phyloP scores from a whole-genome alignment of 2,113 vertebrate species.

The Ceuthmochares aereus region DNA sequence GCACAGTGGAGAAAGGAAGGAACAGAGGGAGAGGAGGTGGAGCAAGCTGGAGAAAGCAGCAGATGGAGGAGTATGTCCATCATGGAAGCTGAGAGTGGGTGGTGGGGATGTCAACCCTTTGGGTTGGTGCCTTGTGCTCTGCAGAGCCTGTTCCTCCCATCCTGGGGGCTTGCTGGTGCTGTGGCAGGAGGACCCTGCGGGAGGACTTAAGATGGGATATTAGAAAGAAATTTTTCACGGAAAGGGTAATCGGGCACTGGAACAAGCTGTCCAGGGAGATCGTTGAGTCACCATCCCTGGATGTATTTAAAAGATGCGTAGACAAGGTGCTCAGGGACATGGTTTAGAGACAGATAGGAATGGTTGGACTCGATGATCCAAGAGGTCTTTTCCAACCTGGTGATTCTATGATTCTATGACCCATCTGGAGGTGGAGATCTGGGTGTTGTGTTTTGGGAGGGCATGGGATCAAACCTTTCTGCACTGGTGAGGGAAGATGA shows the following conservation, averaged over 20 bases:
- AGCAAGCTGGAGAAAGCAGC: neutral
- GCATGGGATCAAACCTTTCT: neutral
- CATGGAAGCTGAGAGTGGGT: neutral
- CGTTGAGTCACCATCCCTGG: no score
- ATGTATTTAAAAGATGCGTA: no score
- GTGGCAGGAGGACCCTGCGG: neutral
- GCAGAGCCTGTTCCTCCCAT: neutral
- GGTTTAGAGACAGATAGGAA: no score
- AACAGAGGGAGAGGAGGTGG: neutral
- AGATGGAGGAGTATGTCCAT: neutral
- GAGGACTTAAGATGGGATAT: no score
- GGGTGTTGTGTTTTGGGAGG: neutral
- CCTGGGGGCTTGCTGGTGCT: accelerated
- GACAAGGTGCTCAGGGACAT: no score
- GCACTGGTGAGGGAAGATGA: accelerated
- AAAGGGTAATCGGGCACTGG: no score
- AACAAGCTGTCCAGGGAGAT: no score
- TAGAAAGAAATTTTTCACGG: no score
- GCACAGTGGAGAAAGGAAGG: neutral
- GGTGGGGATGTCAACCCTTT: neutral
- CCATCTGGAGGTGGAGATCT: accelerated
- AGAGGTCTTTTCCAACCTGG: no score
- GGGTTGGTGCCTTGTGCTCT: neutral
- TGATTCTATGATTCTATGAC: no score
- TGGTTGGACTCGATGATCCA: no score